phyloP scores from a whole-genome alignment of 2,888 invertebrate species.

The Aphrophora alni region DNA sequence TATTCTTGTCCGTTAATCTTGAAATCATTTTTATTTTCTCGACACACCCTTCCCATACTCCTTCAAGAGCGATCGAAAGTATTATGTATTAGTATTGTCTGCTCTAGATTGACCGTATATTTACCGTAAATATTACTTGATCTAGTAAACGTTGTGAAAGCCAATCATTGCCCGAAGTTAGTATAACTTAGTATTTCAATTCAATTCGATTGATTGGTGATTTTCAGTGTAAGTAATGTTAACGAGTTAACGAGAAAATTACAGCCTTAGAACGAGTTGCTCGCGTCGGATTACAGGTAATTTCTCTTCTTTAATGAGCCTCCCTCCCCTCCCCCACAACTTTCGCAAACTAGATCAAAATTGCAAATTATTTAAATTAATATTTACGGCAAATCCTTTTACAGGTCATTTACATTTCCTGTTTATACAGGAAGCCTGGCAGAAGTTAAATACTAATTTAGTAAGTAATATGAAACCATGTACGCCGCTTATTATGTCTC shows the following conservation, averaged over 20 bases:
- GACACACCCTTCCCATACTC: too few relatives aligned
- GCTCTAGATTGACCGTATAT: too few relatives aligned
- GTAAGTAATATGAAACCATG: neutral
- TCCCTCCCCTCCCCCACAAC: neutral
- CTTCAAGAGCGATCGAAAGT: too few relatives aligned
- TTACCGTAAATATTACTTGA: too few relatives aligned
- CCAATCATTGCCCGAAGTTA: neutral
- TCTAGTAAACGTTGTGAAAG: neutral
- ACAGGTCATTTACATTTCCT: neutral
- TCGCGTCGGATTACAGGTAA: too few relatives aligned
- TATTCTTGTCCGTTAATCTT: too few relatives aligned
- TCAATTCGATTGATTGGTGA: neutral
- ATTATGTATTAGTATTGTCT: too few relatives aligned
- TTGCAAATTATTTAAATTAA: neutral
- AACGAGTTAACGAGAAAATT: neutral
- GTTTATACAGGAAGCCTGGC: neutral
- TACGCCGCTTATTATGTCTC: neutral
- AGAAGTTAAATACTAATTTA: neutral
- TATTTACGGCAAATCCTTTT: neutral
- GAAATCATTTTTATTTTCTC: too few relatives aligned
- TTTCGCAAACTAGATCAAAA: too few relatives aligned
- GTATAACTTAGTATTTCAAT: neutral
- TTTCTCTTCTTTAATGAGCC: too few relatives aligned
- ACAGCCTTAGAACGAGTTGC: neutral
- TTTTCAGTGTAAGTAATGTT: neutral